Evolutionary conservation across 1,140 invertebrate species (phyloP).

Genomic region (Augochlora pura): DNA sequence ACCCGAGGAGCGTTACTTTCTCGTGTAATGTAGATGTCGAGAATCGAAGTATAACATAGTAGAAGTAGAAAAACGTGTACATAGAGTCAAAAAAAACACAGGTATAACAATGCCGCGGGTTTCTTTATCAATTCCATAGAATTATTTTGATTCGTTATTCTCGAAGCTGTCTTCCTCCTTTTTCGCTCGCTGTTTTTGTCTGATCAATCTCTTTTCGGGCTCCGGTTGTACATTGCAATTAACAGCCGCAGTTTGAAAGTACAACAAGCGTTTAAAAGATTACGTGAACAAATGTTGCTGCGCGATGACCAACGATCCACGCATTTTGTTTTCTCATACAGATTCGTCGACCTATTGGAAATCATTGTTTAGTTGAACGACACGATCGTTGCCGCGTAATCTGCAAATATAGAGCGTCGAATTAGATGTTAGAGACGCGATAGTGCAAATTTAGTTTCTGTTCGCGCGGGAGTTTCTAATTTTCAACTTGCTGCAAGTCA

Average conservation of each 20-base stretch:
- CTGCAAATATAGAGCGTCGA: background rate
- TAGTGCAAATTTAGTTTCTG: too few species aligned
- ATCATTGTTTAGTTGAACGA: too few species aligned
- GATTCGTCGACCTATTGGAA: background rate
- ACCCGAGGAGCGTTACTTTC: conserved; percentile 1
- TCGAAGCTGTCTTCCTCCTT: conserved; percentile 31
- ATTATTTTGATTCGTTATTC: conserved; percentile 22
- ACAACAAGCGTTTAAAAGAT: too few species aligned
- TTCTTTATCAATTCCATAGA: conserved; percentile 27
- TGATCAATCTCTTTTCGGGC: too few species aligned
- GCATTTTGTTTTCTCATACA: background rate
- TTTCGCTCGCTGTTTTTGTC: conserved; percentile 7
- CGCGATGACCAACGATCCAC: too few species aligned
- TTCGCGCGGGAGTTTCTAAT: too few species aligned
- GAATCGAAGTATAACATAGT: conserved; percentile 2
- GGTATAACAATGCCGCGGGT: conserved; percentile 5
- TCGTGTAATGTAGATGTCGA: background rate
- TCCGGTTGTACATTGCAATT: too few species aligned
- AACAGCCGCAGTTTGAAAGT: too few species aligned
- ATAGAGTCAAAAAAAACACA: conserved; percentile 9
- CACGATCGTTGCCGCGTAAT: background rate
- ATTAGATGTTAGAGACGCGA: background rate
- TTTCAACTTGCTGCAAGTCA: too few species aligned
- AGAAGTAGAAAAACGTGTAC: conserved; percentile 18
- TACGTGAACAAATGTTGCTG: too few species aligned